Conservation (phyloP, 1,140 invertebrate genomes). For the Pseudomyrmex dendroicus region DNA sequence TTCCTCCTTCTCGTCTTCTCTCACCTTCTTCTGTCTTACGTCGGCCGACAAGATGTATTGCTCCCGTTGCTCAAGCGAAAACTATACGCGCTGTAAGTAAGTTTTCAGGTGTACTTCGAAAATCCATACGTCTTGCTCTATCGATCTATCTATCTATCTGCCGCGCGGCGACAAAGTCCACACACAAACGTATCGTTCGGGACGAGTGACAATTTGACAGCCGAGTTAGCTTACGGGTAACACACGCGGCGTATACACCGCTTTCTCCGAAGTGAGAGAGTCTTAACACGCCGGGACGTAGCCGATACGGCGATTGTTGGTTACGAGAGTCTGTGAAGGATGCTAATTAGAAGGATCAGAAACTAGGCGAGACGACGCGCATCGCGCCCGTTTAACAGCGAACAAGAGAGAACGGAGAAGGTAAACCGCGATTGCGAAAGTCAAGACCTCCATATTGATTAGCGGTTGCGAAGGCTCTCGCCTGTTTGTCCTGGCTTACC, state of each 20-base stretch:
- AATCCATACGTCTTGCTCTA: conserved; percentile 50
- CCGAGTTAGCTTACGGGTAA: neutral
- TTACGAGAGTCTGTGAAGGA: neutral
- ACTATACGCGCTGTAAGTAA: conserved; percentile 63
- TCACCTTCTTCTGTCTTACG: conserved; percentile 37
- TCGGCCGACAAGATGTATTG: conserved; percentile 68
- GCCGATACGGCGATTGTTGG: conserved; percentile 37
- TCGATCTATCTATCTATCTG: conserved; percentile 11
- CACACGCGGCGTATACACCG: neutral
- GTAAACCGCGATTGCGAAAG: conserved; percentile 66
- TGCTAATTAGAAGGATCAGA: conserved; percentile 43
- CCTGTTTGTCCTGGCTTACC: conserved; percentile 67
- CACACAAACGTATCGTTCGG: neutral
- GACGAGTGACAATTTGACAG: conserved; percentile 49
- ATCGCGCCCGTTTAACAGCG: conserved; percentile 17
- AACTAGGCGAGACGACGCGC: conserved; percentile 38
- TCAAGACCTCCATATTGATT: conserved; percentile 66
- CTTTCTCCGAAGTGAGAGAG: neutral
- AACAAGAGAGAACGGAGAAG: conserved; percentile 26
- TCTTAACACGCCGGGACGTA: no score
- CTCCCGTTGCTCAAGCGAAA: conserved; percentile 49
- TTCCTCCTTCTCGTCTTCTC: conserved; percentile 15
- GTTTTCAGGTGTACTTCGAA: conserved; percentile 56
- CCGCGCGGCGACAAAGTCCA: neutral
- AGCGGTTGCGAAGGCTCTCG: conserved; percentile 65